These are phyloP conservation scores for Hermaeophaga mercurialis DNA, from an alignment of 2,888 invertebrate genomes.

Conservation along the genomic window DNA sequence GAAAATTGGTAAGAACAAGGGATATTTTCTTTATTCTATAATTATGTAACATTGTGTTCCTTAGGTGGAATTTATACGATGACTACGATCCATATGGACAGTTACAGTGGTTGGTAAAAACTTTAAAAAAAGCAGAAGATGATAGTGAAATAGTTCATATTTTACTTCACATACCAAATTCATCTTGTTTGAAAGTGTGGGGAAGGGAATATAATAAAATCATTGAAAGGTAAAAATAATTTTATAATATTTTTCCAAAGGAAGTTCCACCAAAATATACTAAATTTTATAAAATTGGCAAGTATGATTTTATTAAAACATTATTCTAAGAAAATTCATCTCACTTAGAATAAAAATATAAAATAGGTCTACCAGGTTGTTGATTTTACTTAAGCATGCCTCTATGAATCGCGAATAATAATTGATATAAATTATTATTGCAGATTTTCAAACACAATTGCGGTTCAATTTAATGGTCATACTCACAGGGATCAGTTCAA, in stretches of 20 bases:
- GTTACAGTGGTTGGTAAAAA: constrained; percentile 76
- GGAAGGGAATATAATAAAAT: constrained; percentile 69
- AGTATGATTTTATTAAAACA: too few species aligned
- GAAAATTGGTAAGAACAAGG: constrained; percentile 65
- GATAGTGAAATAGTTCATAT: constrained; percentile 80
- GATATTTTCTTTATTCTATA: too few species aligned
- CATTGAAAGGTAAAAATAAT: constrained; percentile 65
- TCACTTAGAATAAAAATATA: too few species aligned
- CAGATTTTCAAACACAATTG: constrained; percentile 79
- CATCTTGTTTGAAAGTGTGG: constrained; percentile 73
- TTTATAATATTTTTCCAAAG: too few species aligned
- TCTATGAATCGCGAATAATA: too few species aligned
- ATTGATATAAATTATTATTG: too few species aligned
- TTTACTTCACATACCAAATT: constrained; percentile 81
- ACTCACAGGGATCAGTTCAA: constrained; percentile 77
- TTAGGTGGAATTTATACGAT: constrained; percentile 59
- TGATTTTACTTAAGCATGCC: too few species aligned
- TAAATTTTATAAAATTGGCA: too few species aligned
- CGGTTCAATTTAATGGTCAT: constrained; percentile 84
- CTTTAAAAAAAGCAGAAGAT: constrained; percentile 56
- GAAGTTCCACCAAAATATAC: too few species aligned
- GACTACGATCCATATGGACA: constrained; percentile 77
- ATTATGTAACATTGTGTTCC: too few species aligned
- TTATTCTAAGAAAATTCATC: too few species aligned
- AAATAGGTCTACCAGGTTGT: too few species aligned